Evolutionary conservation across 2,888 invertebrate species (phyloP).

Genomic region (Lithophane socia): DNA sequence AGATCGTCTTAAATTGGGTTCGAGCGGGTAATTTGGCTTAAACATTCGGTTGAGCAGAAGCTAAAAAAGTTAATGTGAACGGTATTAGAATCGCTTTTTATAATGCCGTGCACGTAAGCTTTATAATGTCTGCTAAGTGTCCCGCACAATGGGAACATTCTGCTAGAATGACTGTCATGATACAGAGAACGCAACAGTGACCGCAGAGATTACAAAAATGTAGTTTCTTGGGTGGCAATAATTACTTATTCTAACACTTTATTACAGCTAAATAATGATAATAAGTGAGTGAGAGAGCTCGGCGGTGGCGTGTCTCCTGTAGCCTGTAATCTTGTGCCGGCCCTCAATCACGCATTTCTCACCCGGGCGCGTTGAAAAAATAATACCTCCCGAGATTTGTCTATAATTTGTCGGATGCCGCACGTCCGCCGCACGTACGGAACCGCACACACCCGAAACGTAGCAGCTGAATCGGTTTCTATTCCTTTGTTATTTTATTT

Average conservation of each 20-base stretch:
- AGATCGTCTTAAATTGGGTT: slow-evolving; percentile 75
- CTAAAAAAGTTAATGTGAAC: slow-evolving; percentile 74
- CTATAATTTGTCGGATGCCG: slow-evolving; percentile 89
- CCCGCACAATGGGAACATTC: slow-evolving; percentile 56
- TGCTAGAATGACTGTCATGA: slow-evolving; percentile 52
- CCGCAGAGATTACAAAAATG: slow-evolving; percentile 60
- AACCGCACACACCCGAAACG: slow-evolving; percentile 63
- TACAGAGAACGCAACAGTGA: slow-evolving; percentile 48
- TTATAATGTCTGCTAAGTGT: slow-evolving; percentile 65
- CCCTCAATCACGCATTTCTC: slow-evolving; percentile 90
- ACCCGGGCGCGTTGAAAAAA: slow-evolving; percentile 90
- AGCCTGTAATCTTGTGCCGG: slow-evolving; percentile 88
- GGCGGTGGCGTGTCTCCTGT: slow-evolving; percentile 86
- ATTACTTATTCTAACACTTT: slow-evolving; percentile 87
- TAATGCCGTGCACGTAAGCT: slow-evolving; percentile 64
- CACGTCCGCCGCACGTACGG: slow-evolving; percentile 70
- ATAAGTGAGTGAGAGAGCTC: slow-evolving; percentile 85
- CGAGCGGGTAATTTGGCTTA: slow-evolving; percentile 75
- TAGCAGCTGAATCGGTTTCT: slow-evolving; percentile 78
- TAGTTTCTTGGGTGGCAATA: slow-evolving; percentile 83
- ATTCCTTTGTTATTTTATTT: slow-evolving; percentile 81
- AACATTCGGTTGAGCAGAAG: slow-evolving; percentile 75
- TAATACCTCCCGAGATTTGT: slow-evolving; percentile 88
- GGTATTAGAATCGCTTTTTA: slow-evolving; percentile 70
- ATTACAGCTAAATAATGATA: slow-evolving; percentile 88